Evolutionary conservation across 2,888 invertebrate species (phyloP).

Genomic region (Hoplodrina blanda): DNA sequence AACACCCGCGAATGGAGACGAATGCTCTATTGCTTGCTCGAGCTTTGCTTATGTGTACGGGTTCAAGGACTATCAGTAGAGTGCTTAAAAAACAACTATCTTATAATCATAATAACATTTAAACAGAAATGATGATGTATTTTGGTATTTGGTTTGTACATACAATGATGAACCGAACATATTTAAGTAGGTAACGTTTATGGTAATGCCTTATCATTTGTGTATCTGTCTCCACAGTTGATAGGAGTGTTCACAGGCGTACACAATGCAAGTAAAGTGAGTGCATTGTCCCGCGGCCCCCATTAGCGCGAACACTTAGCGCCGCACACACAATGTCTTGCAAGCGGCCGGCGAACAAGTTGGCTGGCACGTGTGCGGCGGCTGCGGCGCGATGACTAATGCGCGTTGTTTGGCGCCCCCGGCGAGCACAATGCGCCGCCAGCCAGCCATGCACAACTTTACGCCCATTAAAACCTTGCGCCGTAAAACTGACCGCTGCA

Average conservation of each 20-base stretch:
- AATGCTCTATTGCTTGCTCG: constrained; percentile 2
- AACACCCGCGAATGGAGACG: not conserved
- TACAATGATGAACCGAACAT: not conserved
- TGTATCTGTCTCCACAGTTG: not conserved
- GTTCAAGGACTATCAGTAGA: constrained; percentile 17
- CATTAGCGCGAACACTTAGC: constrained; percentile 24
- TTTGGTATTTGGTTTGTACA: not conserved
- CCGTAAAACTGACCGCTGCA: constrained; percentile 50
- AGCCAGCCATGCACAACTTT: constrained; percentile 37
- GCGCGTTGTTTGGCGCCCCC: constrained; percentile 33
- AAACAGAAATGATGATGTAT: too few relatives aligned
- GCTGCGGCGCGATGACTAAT: constrained; percentile 46
- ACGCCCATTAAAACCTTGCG: constrained; percentile 27
- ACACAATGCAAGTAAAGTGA: constrained; percentile 14
- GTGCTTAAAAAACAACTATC: not conserved
- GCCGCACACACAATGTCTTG: constrained; percentile 48
- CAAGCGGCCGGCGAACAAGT: constrained; percentile 20
- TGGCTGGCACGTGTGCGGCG: constrained; percentile 29
- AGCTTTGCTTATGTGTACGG: constrained; percentile 21
- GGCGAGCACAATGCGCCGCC: constrained; percentile 24
- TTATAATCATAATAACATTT: too few relatives aligned
- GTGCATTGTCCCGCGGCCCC: constrained; percentile 6
- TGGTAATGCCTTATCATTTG: not conserved
- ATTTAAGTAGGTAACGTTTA: not conserved
- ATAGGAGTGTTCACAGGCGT: constrained; percentile 7